Conservation (phyloP, 2,113 vertebrate genomes). For the Columba livia region DNA sequence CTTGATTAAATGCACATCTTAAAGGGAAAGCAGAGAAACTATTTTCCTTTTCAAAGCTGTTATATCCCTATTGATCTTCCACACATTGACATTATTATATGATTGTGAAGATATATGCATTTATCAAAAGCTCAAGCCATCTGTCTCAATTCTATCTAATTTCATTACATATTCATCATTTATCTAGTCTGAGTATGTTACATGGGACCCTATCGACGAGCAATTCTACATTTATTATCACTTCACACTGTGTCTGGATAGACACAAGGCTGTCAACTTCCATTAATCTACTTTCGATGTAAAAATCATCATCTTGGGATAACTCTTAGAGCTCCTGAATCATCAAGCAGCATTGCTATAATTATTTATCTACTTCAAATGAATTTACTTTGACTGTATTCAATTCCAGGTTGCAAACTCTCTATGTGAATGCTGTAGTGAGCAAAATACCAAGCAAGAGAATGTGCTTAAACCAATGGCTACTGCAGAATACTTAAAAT, state of each 20-base stretch:
- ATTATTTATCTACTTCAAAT: background rate
- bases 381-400: background rate
- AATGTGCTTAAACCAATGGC: background rate
- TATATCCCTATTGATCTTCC: constrained; percentile 77
- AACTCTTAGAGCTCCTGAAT: constrained; percentile 34
- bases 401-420: background rate
- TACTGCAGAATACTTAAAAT: background rate
- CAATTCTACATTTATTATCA: constrained; percentile 75
- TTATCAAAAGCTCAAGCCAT: constrained; percentile 79
- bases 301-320: constrained; percentile 60
- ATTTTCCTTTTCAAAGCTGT: constrained; percentile 72
- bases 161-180: constrained; percentile 77
- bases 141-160: constrained; percentile 78
- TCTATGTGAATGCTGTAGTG: background rate
- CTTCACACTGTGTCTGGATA: constrained; percentile 59
- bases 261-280: constrained; percentile 63
- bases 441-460: background rate
- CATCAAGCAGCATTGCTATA: background rate
- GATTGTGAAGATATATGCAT: constrained; percentile 76
- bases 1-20: constrained; percentile 62
- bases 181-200: constrained; percentile 69
- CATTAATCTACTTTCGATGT: constrained; percentile 71
- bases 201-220: constrained; percentile 60
- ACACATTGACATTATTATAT: constrained; percentile 73
- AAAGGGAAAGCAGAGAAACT: constrained; percentile 68